Percentiles rank a stretch among this genome's conserved stretches.
Evolutionary conservation across 2,888 invertebrate species (phyloP).

Genomic region (Andrena flavipes): DNA sequence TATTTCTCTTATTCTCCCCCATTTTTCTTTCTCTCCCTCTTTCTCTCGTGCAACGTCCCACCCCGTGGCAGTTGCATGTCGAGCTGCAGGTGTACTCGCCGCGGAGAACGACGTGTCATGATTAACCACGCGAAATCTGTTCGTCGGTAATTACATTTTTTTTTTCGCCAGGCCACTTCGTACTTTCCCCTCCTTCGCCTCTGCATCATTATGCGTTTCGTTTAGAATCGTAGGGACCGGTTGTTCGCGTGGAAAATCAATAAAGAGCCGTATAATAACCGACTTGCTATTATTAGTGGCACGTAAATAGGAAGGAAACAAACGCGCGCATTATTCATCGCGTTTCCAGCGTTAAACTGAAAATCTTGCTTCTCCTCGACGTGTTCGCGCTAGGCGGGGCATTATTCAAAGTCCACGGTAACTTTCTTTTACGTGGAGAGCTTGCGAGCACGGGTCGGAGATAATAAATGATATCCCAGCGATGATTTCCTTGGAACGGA

Average conservation of each 20-base stretch:
- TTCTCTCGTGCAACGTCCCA: conserved; percentile 2
- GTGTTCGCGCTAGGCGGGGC: neutral
- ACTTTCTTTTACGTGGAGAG: conserved; percentile 4
- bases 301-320: conserved; percentile 53
- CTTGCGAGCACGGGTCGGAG: neutral
- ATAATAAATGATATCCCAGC: conserved; percentile 19
- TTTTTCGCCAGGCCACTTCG: neutral
- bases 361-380: neutral
- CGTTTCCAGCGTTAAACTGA: neutral
- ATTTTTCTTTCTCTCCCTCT: neutral
- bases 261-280: conserved; percentile 61
- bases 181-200: conserved; percentile 1
- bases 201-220: conserved; percentile 36
- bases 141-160: conserved; percentile 54
- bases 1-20: conserved; percentile 38
- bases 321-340: conserved; percentile 35
- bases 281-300: conserved; percentile 64
- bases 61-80: conserved; percentile 54
- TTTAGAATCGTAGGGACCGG: conserved; percentile 47
- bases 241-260: conserved; percentile 62
- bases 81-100: conserved; percentile 4
- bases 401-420: neutral
- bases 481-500: conserved; percentile 18
- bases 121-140: conserved; percentile 60
- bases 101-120: conserved; percentile 55